Base-by-base conservation (phyloP, 2,888 invertebrate genomes). In the Drosophila peninsularis region DNA sequence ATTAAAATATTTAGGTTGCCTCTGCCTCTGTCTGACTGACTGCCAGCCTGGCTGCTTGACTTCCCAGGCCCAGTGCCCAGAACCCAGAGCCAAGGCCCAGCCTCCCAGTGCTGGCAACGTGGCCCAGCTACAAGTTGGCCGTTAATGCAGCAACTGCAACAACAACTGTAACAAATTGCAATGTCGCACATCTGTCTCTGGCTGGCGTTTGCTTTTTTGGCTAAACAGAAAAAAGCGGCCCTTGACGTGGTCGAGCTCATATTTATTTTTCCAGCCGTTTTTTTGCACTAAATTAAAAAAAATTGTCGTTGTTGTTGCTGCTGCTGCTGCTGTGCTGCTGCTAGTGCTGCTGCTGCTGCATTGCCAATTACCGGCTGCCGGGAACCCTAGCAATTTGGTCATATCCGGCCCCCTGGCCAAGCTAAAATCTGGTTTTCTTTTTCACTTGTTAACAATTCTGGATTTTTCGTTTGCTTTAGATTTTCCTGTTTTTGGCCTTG, bases 321-420 rank as follows among this genome's bases (percentile, higher is more conserved):
- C 17, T 34, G 24, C 17, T 74, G 73, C 62, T 61, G 64, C 5
- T 24, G 47, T 54, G 56, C 27, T 53, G 50, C 19, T 53, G 45
- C 41, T 63, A 61, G 49, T 66, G 61, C 57, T 65, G 57, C 63
- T 70, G 68, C 57, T 66, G 58, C 66, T 71, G 69, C 73, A 82
- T 86, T 88, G 81, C 86, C 90, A 90, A 90, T 91, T 91, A 91
- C 90, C 79, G 83, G 80, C 84, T 72, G 78, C 71, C 80, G 78
- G 84, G 88, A 89, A 90, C 90, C 91, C 90, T 89, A 89, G 91
- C 90, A 90, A 90, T 90, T 91, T 90, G 82, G 90, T 83, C 82
- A 90, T 91, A 90, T 90, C 91, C 90, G 90, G 91, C 90, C 90
- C 89, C 85, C 88, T 87, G 79, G 82, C 71, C 71, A 69, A 71